phyloP scores from a whole-genome alignment of 1,140 invertebrate genomes.

The Condylostylus longicornis region DNA sequence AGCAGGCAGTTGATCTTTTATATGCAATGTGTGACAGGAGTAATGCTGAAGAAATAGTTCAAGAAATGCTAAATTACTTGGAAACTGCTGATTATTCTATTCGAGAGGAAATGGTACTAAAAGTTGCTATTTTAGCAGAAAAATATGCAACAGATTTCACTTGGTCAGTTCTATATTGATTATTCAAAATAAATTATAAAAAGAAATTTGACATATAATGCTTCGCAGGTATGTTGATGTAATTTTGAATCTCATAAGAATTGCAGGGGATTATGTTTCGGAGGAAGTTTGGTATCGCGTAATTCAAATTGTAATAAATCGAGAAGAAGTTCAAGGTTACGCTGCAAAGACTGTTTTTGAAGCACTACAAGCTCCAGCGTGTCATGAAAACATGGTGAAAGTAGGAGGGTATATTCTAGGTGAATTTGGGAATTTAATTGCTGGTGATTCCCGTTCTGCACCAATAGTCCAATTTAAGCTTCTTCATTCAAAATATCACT shows the following conservation, averaged over 20 bases:
- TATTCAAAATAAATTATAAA: constrained; percentile 2
- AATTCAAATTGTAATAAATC: constrained; percentile 98
- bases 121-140: constrained; percentile 98
- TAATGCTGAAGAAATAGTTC: constrained; percentile 98
- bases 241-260: constrained; percentile 96
- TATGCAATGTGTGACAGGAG: constrained; percentile 99
- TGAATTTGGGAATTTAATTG: constrained; percentile 99
- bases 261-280: constrained; percentile 98
- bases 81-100: constrained; percentile 99
- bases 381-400: constrained; percentile 99
- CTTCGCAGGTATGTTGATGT: constrained; percentile 75
- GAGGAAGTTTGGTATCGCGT: constrained; percentile 99
- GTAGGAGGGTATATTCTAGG: constrained; percentile 99
- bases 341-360: constrained; percentile 99
- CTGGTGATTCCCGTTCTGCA: constrained; percentile 93
- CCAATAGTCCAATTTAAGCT: constrained; percentile 92
- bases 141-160: constrained; percentile 99
- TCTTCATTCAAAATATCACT: constrained; percentile 95
- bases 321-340: constrained; percentile 98
- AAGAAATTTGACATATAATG: not conserved
- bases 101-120: constrained; percentile 98
- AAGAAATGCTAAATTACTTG: constrained; percentile 98
- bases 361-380: constrained; percentile 93
- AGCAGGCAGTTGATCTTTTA: constrained; percentile 95
- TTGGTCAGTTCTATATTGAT: constrained; percentile 45